A percentile compares a stretch with the other conserved stretches of the same genome.
phyloP scores from a whole-genome alignment of 2,888 invertebrate species.

The Stenchaetothrips biformis region DNA sequence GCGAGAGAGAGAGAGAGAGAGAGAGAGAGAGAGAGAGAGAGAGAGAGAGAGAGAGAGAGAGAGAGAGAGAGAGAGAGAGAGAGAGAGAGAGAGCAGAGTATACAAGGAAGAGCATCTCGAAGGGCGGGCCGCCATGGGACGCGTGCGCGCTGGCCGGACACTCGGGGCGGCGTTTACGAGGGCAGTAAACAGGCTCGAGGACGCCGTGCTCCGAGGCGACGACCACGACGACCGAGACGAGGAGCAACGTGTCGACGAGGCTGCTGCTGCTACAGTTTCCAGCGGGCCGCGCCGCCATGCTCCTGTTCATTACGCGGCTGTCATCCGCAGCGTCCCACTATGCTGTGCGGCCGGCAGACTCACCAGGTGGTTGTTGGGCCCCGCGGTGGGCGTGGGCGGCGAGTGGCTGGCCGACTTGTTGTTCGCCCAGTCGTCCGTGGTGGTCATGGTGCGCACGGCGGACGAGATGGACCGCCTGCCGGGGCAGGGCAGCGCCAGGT shows the following conservation, averaged over 20 bases:
- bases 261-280: too few species aligned
- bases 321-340: not conserved
- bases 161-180: too few species aligned
- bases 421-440: conserved; percentile 14
- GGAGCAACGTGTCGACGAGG: too few species aligned
- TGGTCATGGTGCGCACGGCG: conserved; percentile 20
- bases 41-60: too few species aligned
- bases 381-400: conserved; percentile 6
- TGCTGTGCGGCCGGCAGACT: not conserved
- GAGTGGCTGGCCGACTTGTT: conserved; percentile 16
- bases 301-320: too few species aligned
- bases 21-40: too few species aligned
- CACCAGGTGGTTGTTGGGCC: conserved; percentile 2
- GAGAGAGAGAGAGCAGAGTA: not conserved
- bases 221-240: too few species aligned
- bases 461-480: conserved; percentile 7
- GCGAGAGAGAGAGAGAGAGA: too few species aligned
- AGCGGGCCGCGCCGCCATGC: too few species aligned
- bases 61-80: too few species aligned
- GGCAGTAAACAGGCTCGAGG: too few species aligned
- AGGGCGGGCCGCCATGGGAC: not conserved
- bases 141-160: not conserved
- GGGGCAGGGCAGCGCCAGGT: not conserved
- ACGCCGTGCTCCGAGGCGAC: too few species aligned
- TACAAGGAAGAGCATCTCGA: not conserved